These are phyloP conservation scores for Rhabdornis inornatus DNA, from an alignment of 2,113 vertebrate genomes.

Conservation along the genomic window DNA sequence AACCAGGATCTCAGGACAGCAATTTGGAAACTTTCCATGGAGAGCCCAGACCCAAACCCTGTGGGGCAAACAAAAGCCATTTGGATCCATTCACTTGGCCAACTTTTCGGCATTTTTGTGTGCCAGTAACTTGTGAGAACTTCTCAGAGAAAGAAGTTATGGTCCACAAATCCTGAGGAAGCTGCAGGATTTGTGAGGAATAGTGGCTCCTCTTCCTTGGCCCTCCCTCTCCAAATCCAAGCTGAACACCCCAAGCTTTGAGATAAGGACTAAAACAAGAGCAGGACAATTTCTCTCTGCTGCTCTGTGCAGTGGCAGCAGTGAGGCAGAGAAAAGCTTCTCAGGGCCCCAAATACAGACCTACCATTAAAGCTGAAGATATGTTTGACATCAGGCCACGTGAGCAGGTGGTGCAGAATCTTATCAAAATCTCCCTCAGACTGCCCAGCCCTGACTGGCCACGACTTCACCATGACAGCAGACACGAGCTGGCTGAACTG, in stretches of 20 bases:
- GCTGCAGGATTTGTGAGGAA: background rate
- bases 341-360: background rate
- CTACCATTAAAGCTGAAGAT: constrained; percentile 81
- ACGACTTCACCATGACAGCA: constrained; percentile 81
- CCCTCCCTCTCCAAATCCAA: background rate
- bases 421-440: constrained; percentile 33
- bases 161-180: background rate
- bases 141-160: background rate
- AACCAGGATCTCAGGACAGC: background rate
- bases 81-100: background rate
- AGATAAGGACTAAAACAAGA: background rate
- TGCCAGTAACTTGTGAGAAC: background rate
- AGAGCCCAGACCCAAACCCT: background rate
- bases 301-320: background rate
- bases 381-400: constrained; percentile 76
- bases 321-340: background rate
- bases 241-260: background rate
- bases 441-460: constrained; percentile 67
- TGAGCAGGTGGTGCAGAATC: constrained; percentile 79
- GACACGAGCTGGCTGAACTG: constrained; percentile 85
- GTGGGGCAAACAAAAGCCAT: background rate
- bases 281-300: background rate
- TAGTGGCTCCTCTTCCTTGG: background rate
- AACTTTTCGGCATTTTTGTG: background rate
- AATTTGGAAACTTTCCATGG: background rate